Base-by-base conservation (phyloP, 2,888 invertebrate genomes). In the Netelia fuscicornis region DNA sequence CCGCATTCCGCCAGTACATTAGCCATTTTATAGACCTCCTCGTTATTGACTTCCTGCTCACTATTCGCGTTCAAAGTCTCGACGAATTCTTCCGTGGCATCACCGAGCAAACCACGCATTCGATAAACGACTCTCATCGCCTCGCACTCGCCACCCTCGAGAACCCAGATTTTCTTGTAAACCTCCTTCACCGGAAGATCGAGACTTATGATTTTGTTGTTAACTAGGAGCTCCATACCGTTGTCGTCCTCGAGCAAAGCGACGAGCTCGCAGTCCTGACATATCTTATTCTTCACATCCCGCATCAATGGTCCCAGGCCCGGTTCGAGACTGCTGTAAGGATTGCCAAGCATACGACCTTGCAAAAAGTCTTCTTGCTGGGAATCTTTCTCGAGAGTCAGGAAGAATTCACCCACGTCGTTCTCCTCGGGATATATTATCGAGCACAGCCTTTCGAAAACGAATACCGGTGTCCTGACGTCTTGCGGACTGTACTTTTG, bases 331-430 rank as follows among this genome's bases (percentile, higher is more conserved):
- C 98, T 98, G 80, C 98, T 98, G 94, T 99, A 99, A 0, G 99
- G 99, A 95, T 99, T 99, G 71, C 99, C 99, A 89, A 99, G 95
- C 99, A 99, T 99, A 54, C 99, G 96, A 80, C 90, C 97, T 95
- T 98, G 98, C 89, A 99, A 95, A 94, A 99, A 99, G 95, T 99
- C 99, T 94, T 99, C 99, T 91, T 99, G 99, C 90, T 99, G 99
- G 0, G 99, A 98, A 95, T 99, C 99, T 93, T 99, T 99, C 92
- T 99, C 99, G 5, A 99, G 95, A 0, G 98, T 98, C 84, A 99
- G 95, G 95, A 98, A 98, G 95, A 99, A 99, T 94, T 99, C 99
- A 0, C 98, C 98, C 2, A 98, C 97, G 92, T 99, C 99, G 91
- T 98, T 99, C 94, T 99, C 99, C 92, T 99, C 99, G 0, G 98